Conservation (phyloP, 2,797 vertebrate genomes). For the Liasis olivaceus region DNA sequence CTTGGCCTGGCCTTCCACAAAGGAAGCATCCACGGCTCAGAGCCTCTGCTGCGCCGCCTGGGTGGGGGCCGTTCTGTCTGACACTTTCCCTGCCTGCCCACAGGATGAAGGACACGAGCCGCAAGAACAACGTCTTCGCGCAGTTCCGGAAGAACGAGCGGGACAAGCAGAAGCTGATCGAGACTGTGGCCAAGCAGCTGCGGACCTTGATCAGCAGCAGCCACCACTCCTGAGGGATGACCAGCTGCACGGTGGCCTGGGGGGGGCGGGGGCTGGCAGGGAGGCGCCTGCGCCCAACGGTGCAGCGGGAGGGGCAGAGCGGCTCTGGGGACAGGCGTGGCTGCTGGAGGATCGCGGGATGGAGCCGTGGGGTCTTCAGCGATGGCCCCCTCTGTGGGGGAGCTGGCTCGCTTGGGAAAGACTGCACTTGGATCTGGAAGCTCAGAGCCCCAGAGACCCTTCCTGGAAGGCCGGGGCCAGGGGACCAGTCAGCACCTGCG, state of each 20-base stretch:
- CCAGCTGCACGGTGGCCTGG: accelerated
- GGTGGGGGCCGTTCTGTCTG: not conserved
- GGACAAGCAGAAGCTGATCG: constrained; percentile 94
- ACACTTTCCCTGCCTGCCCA: constrained; percentile 11
- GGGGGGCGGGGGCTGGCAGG: not conserved
- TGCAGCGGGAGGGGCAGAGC: not conserved
- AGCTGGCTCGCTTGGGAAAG: constrained; percentile 6
- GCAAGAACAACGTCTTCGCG: constrained; percentile 93
- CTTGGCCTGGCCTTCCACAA: not conserved
- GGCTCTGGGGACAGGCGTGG: not conserved
- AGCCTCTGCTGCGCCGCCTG: not conserved
- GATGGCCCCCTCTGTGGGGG: constrained; percentile 50
- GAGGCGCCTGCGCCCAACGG: not conserved
- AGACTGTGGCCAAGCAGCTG: constrained; percentile 92
- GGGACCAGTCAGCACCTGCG: not conserved
- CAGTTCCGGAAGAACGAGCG: constrained; percentile 94
- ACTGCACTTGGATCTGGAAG: constrained; percentile 14
- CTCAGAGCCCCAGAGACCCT: not conserved
- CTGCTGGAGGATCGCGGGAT: not conserved
- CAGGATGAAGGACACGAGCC: constrained; percentile 93
- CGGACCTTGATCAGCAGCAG: constrained; percentile 88
- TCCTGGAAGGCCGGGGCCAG: constrained; percentile 14
- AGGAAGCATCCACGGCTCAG: not conserved
- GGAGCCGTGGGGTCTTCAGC: not conserved
- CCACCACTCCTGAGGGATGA: constrained; percentile 81